A percentile compares a stretch with the other conserved stretches of the same genome.
Evolutionary conservation across 2,888 invertebrate species (phyloP).

Genomic region (Masnerella sp.): DNA sequence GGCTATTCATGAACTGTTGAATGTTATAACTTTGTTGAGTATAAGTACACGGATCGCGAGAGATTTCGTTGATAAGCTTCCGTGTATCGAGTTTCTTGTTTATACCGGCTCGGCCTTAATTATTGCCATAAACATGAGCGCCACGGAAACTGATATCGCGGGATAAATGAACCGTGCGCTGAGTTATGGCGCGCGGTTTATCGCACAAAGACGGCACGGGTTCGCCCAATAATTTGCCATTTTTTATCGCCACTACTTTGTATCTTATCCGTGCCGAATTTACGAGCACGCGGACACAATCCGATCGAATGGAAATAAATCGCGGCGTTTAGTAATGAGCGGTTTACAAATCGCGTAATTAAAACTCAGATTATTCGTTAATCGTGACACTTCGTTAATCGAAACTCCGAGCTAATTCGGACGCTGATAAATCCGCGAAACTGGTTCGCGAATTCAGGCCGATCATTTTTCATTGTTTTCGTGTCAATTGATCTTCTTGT

Average conservation of each 20-base stretch:
- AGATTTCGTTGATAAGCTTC: constrained; percentile 49
- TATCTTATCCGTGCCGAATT: constrained; percentile 28
- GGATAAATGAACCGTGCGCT: constrained; percentile 53
- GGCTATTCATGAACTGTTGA: constrained; percentile 31
- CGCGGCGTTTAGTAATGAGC: no score
- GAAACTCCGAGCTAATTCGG: constrained; percentile 2
- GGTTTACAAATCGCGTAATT: constrained; percentile 25
- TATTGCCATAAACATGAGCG: constrained; percentile 50
- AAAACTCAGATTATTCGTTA: constrained; percentile 26
- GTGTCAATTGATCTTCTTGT: no score
- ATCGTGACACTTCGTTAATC: constrained; percentile 36
- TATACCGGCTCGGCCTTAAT: constrained; percentile 33
- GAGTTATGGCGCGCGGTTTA: constrained; percentile 46
- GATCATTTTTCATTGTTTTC: constrained; percentile 18
- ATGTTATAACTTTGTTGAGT: constrained; percentile 24
- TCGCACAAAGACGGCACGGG: constrained; percentile 18
- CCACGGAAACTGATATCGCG: constrained; percentile 44
- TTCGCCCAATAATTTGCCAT: no score
- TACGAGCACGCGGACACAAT: constrained; percentile 28
- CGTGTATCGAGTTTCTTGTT: constrained; percentile 51
- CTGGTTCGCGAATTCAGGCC: constrained; percentile 13
- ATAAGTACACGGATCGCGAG: neutral
- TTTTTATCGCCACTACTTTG: constrained; percentile 36
- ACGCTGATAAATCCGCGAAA: constrained; percentile 1
- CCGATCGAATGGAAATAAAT: no score